Evolutionary conservation across 2,797 vertebrate genomes (phyloP).

Genomic region (Alfaro cultratus): DNA sequence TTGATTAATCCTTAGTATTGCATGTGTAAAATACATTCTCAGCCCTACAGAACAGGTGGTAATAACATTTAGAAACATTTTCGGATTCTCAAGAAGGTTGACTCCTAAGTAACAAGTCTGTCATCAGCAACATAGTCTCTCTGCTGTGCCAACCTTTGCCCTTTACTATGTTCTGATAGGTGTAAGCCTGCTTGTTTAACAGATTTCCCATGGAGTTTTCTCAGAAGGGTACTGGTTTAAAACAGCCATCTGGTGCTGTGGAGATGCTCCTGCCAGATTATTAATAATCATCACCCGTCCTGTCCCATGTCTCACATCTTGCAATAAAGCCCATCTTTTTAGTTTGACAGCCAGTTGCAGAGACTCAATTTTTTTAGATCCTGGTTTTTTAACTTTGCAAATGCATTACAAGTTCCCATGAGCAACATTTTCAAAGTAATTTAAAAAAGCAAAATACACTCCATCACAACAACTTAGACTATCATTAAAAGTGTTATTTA

Average conservation of each 20-base stretch:
- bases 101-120: neutral
- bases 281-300: slow-evolving; percentile 39
- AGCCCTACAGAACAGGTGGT: neutral
- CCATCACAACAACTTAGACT: neutral
- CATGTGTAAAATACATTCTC: neutral
- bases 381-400: neutral
- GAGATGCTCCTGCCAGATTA: slow-evolving; percentile 38
- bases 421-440: neutral
- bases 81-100: slow-evolving; percentile 2
- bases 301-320: slow-evolving; percentile 25
- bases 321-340: slow-evolving; percentile 29
- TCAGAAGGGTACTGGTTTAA: slow-evolving; percentile 40
- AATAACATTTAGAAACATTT: slow-evolving; percentile 1
- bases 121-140: slow-evolving; percentile 25
- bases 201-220: slow-evolving; percentile 38
- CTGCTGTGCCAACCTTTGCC: slow-evolving; percentile 34
- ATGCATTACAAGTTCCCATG: neutral
- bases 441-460: neutral
- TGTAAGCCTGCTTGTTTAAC: slow-evolving; percentile 41
- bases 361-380: slow-evolving; percentile 8
- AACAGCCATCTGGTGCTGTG: slow-evolving; percentile 47
- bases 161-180: slow-evolving; percentile 32
- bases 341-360: slow-evolving; percentile 9
- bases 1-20: neutral
- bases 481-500: neutral